phyloP scores from a whole-genome alignment of 1,140 invertebrate species.

The Oncopeltus fasciatus region DNA sequence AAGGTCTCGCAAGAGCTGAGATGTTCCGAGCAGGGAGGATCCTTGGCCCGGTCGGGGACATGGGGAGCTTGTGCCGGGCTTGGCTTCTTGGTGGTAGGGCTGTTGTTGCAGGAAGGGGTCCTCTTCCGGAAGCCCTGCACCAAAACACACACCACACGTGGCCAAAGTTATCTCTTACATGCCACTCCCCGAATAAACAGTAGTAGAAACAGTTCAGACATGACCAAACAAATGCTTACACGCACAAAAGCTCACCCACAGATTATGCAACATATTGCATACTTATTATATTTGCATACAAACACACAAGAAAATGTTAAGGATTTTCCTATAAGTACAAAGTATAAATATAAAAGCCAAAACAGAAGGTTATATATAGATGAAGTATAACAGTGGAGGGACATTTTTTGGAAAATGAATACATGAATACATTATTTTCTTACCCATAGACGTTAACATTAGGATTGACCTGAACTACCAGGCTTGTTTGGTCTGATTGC shows the following conservation, averaged over 20 bases:
- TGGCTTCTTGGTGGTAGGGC: not conserved
- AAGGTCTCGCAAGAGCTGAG: constrained; percentile 21
- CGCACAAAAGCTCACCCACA: not conserved
- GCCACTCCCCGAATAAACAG: too few relatives aligned
- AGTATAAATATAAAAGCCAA: too few relatives aligned
- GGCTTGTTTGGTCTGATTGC: not conserved
- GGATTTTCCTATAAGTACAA: too few relatives aligned
- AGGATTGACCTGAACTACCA: constrained; percentile 3
- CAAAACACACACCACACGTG: not conserved
- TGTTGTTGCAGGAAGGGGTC: too few relatives aligned
- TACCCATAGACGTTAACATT: not conserved
- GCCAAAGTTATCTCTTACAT: not conserved
- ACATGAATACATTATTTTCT: not conserved
- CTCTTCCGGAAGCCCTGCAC: not conserved
- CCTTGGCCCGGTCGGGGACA: constrained; percentile 13
- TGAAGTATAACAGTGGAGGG: too few relatives aligned
- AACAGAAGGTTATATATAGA: too few relatives aligned
- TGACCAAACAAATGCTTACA: too few relatives aligned
- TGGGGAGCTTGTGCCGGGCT: constrained; percentile 15
- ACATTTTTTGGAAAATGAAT: too few relatives aligned
- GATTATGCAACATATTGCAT: too few relatives aligned
- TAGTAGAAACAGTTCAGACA: too few relatives aligned
- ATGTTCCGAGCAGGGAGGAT: constrained; percentile 21
- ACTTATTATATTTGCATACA: too few relatives aligned
- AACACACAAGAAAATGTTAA: too few relatives aligned